Conservation (phyloP, 2,888 invertebrate genomes). For the Epistrophella euchroma region DNA sequence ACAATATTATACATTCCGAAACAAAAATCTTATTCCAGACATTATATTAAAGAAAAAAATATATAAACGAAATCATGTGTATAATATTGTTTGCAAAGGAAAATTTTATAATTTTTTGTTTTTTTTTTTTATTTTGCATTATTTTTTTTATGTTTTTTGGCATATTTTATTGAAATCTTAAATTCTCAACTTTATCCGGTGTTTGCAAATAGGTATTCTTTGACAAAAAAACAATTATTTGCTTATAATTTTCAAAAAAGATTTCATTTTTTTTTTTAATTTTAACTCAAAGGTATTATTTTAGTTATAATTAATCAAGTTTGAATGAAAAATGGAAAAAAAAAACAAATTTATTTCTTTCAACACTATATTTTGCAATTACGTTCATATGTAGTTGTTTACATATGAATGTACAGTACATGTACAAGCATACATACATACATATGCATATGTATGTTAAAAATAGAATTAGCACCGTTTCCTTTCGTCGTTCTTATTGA, state of each 20-base stretch:
- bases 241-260: slow-evolving; percentile 30
- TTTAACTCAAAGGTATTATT: slow-evolving; percentile 49
- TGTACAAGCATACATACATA: not conserved
- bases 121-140: slow-evolving; percentile 19
- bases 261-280: slow-evolving; percentile 33
- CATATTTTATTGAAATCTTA: slow-evolving; percentile 66
- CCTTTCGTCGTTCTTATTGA: slow-evolving; percentile 27
- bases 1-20: slow-evolving; percentile 47
- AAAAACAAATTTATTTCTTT: not conserved
- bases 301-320: slow-evolving; percentile 47
- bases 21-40: slow-evolving; percentile 24
- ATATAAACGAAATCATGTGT: slow-evolving; percentile 10
- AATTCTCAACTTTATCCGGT: slow-evolving; percentile 49
- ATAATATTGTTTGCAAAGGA: slow-evolving; percentile 60
- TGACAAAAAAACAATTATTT: slow-evolving; percentile 32
- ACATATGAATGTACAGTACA: too few species aligned
- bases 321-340: slow-evolving; percentile 59
- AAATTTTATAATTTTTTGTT: slow-evolving; percentile 28
- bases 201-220: slow-evolving; percentile 29
- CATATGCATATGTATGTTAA: slow-evolving; percentile 5
- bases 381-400: not conserved
- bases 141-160: slow-evolving; percentile 51
- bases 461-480: slow-evolving; percentile 50
- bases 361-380: slow-evolving; percentile 4
- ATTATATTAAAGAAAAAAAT: slow-evolving; percentile 22